Base-by-base conservation (phyloP, 2,113 vertebrate species). In the Struthidea cinerea region DNA sequence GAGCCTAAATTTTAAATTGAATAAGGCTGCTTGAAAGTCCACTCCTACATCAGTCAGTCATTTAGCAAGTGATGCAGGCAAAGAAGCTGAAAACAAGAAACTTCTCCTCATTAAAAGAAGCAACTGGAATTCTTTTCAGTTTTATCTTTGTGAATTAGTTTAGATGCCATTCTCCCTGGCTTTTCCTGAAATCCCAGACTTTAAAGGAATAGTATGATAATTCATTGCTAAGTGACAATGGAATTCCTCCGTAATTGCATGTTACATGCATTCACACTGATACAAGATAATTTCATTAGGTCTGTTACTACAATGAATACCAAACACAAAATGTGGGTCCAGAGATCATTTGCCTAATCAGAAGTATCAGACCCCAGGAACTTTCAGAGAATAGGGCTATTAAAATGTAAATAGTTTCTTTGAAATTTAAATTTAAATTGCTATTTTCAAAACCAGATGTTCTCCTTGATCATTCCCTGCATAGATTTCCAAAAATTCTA, bases 351-450 rank as follows among this genome's bases (percentile, higher is more conserved):
- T 82, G 77, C n/a, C 61, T 91, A 87, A 95, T 92, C 86, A 95
- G 74, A 93, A 85, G 49, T 47, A 93, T 89, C 76, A 74, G 86
- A 85, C 53, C 41, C 13, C 65, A 63, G 65, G 65, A 96, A 94
- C 91, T 89, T 82, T 53, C 52, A 80, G 77, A 79, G 59, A 92
- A 91, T 12, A 59, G 44, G 16, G 27, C 52, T 91, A 89, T 78
- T 95, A 94, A 94, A 87, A 87, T 44, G 35, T 86, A 95, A 93
- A 94, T 65, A 83, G 73, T 68, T 86, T 60, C 84, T 96, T 81
- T 93, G 87, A 96, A 93, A 94, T 91, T 87, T 55, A 96, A 93
- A 93, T 91, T 87, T 49, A 84, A 91, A 84, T 69, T 30, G 28
- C 39, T 37, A 21, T 74, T 95, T 95, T 83, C 56, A 93, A 89